Base-by-base conservation (phyloP, 2,113 vertebrate genomes). In the Mellivora capensis region DNA sequence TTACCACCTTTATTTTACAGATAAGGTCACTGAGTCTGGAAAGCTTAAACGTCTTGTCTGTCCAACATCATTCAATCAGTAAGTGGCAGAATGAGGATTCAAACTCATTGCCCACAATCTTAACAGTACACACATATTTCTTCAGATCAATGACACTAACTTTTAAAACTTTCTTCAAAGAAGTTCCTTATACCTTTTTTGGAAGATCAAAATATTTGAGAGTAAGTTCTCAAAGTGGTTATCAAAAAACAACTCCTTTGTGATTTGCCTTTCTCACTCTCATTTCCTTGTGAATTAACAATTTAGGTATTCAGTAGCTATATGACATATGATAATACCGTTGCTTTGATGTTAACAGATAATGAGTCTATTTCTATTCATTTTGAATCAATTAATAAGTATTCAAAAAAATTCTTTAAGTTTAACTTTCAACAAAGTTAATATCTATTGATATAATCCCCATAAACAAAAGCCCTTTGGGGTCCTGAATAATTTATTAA, bases 311-410 rank as follows among this genome's bases (percentile, higher is more conserved):
- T 85, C 42, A 76, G 61, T 12, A 85, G 25, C 29, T 44, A 5
- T 9, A 57, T 31, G 59, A 72, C 6, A n/a, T 47, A n/a, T 39
- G 59, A 3, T 47, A 52, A 37, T 14, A 42, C 13, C 25, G 80
- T 31, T 94, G 20, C 3, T 42, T 29, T 52, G 27, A 27, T 69
- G 31, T 57, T 92, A 67, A 89, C 3, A 76, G 4, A 29, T 23
- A 84, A 47, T 42, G 6, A 7, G 3, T 18, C 96, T 74, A 23
- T 59, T 89, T 95, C 67, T 34, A 39, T 59, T 69, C 81, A 29
- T 83, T 93, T 87, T 96, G 34, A 93, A n/a, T 94, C 15, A 71
- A 18, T 81, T 91, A 87, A 34, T 83, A 92, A 25, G 15, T 81
- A 82, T 87, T 83, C 90, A 64, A 1, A 2, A 34, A 88, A 57